Conservation (phyloP, 2,888 invertebrate genomes). For the Pristionchus mayeri region DNA sequence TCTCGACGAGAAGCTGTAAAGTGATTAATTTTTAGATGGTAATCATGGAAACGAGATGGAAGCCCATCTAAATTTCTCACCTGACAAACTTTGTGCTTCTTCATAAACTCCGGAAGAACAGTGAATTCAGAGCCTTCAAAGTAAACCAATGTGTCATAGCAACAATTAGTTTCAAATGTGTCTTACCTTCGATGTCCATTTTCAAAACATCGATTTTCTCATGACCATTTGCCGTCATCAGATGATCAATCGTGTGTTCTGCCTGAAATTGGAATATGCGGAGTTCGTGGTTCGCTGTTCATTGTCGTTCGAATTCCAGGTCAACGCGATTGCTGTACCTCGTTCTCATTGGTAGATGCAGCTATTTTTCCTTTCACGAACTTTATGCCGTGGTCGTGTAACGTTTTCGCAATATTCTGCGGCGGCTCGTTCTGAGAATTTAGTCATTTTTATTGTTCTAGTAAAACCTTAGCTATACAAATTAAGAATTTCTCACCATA, state of each 20-base stretch:
- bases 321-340: background rate
- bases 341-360: background rate
- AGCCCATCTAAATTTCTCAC: background rate
- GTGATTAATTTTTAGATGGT: no score
- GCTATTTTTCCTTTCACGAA: constrained; percentile 3
- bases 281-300: no score
- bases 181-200: constrained; percentile 8
- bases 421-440: constrained; percentile 2
- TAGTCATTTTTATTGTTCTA: background rate
- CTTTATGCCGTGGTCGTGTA: background rate
- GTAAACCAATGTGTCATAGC: no score
- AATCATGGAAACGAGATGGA: no score
- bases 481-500: background rate
- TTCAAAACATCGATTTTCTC: constrained; percentile 32
- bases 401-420: background rate
- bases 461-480: background rate
- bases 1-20: constrained; percentile 5
- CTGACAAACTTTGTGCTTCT: constrained; percentile 37
- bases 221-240: background rate
- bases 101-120: background rate
- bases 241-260: constrained; percentile 5
- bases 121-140: constrained; percentile 4
- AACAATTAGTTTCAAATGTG: no score
- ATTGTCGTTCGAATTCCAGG: no score
- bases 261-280: background rate